Evolutionary conservation across 2,888 invertebrate genomes (phyloP).

Genomic region (Hypolimnas misippus): DNA sequence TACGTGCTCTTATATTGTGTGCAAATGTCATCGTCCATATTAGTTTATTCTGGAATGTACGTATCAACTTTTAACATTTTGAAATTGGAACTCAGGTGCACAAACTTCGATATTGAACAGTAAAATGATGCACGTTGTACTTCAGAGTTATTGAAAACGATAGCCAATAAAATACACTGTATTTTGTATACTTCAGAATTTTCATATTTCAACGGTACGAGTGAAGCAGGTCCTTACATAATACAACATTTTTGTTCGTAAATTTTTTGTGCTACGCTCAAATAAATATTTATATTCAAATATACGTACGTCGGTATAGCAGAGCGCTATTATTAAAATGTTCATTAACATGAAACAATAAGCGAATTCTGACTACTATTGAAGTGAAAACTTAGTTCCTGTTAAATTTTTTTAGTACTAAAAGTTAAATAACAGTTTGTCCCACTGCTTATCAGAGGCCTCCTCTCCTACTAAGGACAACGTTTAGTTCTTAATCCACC

Average conservation of each 20-base stretch:
- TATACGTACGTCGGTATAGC: neutral
- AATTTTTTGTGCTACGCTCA: neutral
- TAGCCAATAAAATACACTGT: conserved; percentile 18
- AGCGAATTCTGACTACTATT: too few species aligned
- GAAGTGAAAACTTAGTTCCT: too few species aligned
- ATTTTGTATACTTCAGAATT: conserved; percentile 10
- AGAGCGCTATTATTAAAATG: too few species aligned
- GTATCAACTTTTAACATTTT: conserved; percentile 23
- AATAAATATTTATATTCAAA: neutral
- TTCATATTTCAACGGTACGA: conserved; percentile 4
- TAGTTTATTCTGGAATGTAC: neutral
- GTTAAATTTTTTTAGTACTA: too few species aligned
- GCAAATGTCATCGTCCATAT: neutral
- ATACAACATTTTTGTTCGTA: conserved; percentile 7
- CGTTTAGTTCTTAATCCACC: too few species aligned
- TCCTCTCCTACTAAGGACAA: too few species aligned
- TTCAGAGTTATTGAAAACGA: conserved; percentile 27
- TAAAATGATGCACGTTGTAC: conserved; percentile 14
- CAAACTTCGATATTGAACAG: conserved; percentile 21
- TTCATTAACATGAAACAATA: too few species aligned
- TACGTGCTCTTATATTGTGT: neutral
- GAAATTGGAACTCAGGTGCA: conserved; percentile 25
- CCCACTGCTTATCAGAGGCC: too few species aligned
- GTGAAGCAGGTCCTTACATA: conserved; percentile 11
- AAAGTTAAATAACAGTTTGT: too few species aligned